These are phyloP conservation scores for Nyctibius grandis DNA, from an alignment of 2,797 vertebrate species.

Conservation along the genomic window DNA sequence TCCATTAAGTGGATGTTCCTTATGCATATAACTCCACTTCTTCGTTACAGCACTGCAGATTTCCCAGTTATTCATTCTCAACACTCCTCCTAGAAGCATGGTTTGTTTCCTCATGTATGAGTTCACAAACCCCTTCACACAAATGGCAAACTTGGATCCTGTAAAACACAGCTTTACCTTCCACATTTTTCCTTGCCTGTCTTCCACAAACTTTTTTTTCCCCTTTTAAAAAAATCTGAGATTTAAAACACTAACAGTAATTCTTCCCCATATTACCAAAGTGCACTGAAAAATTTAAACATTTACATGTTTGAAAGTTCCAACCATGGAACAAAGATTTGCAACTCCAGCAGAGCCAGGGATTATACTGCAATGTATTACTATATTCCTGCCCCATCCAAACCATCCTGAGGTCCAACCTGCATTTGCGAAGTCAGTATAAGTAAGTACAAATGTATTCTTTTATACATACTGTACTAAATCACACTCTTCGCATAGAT, in stretches of 20 bases:
- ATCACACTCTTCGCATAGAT: background rate
- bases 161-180: background rate
- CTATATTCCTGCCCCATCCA: background rate
- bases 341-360: background rate
- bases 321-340: background rate
- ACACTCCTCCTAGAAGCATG: background rate
- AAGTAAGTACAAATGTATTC: background rate
- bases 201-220: background rate
- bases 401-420: background rate
- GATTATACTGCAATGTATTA: background rate
- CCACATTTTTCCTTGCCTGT: background rate
- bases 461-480: background rate
- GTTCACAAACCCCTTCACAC: background rate
- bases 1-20: background rate
- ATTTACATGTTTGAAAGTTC: background rate
- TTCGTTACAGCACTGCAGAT: background rate
- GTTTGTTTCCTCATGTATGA: background rate
- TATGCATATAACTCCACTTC: background rate
- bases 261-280: background rate
- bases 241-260: background rate
- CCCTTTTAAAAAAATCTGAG: background rate
- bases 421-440: background rate
- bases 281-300: background rate
- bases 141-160: background rate
- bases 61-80: background rate